Percentiles rank a stretch among this genome's conserved stretches.
These are phyloP conservation scores for Helostoma temminkii DNA, from an alignment of 2,797 vertebrate genomes.

Conservation along the genomic window DNA sequence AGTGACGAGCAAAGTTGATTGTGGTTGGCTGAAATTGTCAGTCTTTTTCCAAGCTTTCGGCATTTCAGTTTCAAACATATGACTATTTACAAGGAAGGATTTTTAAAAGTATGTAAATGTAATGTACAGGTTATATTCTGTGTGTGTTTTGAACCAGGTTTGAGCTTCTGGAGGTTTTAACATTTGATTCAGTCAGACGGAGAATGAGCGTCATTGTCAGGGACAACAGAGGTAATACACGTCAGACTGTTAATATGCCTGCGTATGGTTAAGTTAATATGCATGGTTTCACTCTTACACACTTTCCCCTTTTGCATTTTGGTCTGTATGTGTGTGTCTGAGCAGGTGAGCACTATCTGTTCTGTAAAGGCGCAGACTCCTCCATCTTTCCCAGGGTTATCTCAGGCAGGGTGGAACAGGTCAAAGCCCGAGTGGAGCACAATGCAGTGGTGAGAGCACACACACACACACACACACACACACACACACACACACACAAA, in stretches of 20 bases:
- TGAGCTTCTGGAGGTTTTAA: constrained; percentile 92
- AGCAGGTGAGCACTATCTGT: constrained; percentile 92
- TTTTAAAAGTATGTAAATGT: background rate
- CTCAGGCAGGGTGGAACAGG: constrained; percentile 94
- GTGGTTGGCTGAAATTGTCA: background rate
- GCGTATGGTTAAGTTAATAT: background rate
- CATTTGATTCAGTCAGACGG: constrained; percentile 95
- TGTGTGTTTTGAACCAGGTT: constrained; percentile 82
- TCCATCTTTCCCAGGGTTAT: constrained; percentile 94
- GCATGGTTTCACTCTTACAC: background rate
- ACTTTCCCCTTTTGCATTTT: background rate
- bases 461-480: constrained; percentile 14
- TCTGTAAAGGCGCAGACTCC: constrained; percentile 98
- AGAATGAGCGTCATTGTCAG: constrained; percentile 97
- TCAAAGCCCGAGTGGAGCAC: constrained; percentile 91
- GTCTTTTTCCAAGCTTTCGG: background rate
- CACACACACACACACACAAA: constrained; percentile 6
- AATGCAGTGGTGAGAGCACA: constrained; percentile 94
- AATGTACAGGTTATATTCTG: background rate
- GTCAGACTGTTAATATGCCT: background rate
- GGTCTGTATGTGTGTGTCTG: constrained; percentile 1
- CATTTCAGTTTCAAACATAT: background rate
- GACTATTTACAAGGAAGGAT: background rate
- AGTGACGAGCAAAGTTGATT: constrained; percentile 1
- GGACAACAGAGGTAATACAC: constrained; percentile 85